Percentiles rank a stretch among this genome's conserved stretches.
Evolutionary conservation across 2,888 invertebrate species (phyloP).

Genomic region (Tinea pellionella): DNA sequence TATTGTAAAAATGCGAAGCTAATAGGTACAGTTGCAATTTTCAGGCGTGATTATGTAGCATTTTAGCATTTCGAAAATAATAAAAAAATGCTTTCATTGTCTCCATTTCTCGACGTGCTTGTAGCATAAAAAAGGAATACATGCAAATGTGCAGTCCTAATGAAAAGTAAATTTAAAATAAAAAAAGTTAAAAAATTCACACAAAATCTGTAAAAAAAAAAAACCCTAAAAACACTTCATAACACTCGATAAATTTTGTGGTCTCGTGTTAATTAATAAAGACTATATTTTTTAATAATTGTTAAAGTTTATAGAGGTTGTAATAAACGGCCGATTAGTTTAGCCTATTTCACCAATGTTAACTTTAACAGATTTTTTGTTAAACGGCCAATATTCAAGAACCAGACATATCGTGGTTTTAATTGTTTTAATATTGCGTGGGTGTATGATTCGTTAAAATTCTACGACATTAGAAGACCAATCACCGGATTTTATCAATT

Average conservation of each 20-base stretch:
- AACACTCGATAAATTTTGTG: conserved; percentile 37
- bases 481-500: neutral
- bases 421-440: conserved; percentile 15
- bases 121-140: conserved; percentile 1
- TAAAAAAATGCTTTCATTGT: neutral
- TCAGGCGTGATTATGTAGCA: conserved; percentile 4
- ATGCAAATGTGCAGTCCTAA: neutral
- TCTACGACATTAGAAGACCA: neutral
- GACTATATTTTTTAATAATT: conserved; percentile 49
- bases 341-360: conserved; percentile 55
- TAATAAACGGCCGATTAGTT: conserved; percentile 46
- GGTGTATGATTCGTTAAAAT: neutral
- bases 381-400: conserved; percentile 40
- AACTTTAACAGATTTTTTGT: conserved; percentile 31
- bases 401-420: conserved; percentile 55
- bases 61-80: neutral
- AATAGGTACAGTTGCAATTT: neutral
- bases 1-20: conserved; percentile 1
- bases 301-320: conserved; percentile 48
- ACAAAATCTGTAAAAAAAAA: neutral
- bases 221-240: neutral
- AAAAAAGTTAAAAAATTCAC: conserved; percentile 5
- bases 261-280: conserved; percentile 63
- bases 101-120: neutral
- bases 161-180: neutral